A percentile compares a stretch with the other conserved stretches of the same genome.
Evolutionary conservation across 2,113 vertebrate species (phyloP).

Genomic region (Ceratotherium simum): DNA sequence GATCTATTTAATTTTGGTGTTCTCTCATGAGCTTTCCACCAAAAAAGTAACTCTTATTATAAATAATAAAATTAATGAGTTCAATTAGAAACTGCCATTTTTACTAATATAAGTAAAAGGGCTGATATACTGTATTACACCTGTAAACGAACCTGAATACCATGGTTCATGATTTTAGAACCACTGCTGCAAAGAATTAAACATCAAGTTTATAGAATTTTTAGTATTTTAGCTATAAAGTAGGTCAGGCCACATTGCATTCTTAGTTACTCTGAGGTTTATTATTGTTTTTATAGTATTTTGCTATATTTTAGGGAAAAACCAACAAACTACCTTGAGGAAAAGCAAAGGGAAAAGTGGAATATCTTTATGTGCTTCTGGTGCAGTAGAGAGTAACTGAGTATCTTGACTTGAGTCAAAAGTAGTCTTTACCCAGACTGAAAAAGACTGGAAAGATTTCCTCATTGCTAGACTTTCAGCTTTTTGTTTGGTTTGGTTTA

Average conservation of each 20-base stretch:
- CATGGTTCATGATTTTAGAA: constrained; percentile 28
- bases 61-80: constrained; percentile 19
- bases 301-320: constrained; percentile 36
- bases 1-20: constrained; percentile 22
- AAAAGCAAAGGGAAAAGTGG: neutral
- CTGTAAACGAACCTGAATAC: neutral
- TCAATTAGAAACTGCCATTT: constrained; percentile 38
- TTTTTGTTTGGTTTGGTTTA: neutral
- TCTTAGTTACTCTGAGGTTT: neutral
- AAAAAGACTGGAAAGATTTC: neutral
- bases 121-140: neutral
- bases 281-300: constrained; percentile 24
- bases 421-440: neutral
- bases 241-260: neutral
- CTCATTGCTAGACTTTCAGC: neutral
- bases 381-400: neutral
- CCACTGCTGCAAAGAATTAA: neutral
- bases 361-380: neutral
- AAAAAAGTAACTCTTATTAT: constrained; percentile 14
- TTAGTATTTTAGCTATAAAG: neutral
- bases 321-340: neutral
- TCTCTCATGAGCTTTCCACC: neutral
- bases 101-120: constrained; percentile 18
- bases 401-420: neutral
- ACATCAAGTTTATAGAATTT: neutral